Evolutionary conservation across 2,888 invertebrate species (phyloP).

Genomic region (Conchocele bisecta): DNA sequence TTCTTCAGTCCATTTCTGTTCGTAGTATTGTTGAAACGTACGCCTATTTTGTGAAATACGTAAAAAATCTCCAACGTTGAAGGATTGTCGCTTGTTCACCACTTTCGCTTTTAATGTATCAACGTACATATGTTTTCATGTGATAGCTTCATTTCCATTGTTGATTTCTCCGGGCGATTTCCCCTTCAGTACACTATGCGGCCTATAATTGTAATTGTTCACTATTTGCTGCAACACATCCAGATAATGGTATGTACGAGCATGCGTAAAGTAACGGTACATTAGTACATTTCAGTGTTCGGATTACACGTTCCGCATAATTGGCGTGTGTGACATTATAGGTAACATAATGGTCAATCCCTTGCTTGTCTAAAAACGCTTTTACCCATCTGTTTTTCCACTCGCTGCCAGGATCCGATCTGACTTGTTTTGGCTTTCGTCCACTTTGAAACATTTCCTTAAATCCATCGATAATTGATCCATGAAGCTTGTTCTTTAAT

Average conservation of each 20-base stretch:
- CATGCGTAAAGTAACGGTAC: constrained; percentile 37
- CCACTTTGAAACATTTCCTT: constrained; percentile 25
- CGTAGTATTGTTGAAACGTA: constrained; percentile 40
- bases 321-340: constrained; percentile 30
- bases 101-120: constrained; percentile 17
- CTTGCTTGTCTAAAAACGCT: constrained; percentile 15
- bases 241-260: constrained; percentile 24
- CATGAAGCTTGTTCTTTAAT: constrained; percentile 31
- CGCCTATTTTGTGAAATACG: constrained; percentile 19
- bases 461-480: constrained; percentile 38
- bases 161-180: constrained; percentile 19
- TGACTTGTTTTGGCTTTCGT: constrained; percentile 27
- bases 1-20: constrained; percentile 51
- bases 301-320: constrained; percentile 27
- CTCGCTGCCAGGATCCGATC: constrained; percentile 39
- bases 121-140: constrained; percentile 26
- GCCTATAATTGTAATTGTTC: constrained; percentile 29
- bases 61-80: constrained; percentile 32
- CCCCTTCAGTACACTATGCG: constrained; percentile 19
- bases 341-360: constrained; percentile 31
- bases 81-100: constrained; percentile 13
- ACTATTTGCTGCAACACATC: constrained; percentile 28
- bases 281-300: constrained; percentile 30
- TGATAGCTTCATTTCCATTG: constrained; percentile 12
- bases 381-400: constrained; percentile 31